Percentiles rank a stretch among this genome's conserved stretches.
phyloP scores from a whole-genome alignment of 2,113 vertebrate species.

The Sterrhoptilus dennistouni region DNA sequence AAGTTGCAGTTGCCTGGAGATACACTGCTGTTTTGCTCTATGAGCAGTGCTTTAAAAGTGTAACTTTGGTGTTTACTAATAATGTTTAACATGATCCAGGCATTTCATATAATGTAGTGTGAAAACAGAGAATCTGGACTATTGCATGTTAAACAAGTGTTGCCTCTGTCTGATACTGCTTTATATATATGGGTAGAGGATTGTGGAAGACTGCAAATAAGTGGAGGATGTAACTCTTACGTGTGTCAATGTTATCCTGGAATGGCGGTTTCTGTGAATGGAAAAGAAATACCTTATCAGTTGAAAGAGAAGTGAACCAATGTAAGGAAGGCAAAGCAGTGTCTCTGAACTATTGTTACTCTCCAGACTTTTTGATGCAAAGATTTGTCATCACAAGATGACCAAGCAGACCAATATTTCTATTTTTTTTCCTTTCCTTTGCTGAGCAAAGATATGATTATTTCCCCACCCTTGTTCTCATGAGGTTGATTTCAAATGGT shows the following conservation, averaged over 20 bases:
- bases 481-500: not conserved
- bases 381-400: not conserved
- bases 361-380: not conserved
- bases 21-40: not conserved
- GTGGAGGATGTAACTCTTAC: not conserved
- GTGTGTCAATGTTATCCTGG: accelerated
- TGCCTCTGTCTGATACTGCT: not conserved
- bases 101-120: not conserved
- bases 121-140: not conserved
- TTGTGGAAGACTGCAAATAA: not conserved
- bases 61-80: not conserved
- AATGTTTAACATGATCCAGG: not conserved
- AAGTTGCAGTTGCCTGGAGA: not conserved
- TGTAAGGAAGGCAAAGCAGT: not conserved
- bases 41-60: not conserved
- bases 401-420: not conserved
- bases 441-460: not conserved
- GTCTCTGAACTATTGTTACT: not conserved
- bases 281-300: not conserved
- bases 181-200: not conserved
- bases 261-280: not conserved
- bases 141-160: not conserved
- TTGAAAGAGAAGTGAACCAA: not conserved
- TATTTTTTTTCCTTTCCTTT: not conserved
- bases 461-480: not conserved